Conservation (phyloP, 2,888 invertebrate genomes). For the Nemapogon koenigi region DNA sequence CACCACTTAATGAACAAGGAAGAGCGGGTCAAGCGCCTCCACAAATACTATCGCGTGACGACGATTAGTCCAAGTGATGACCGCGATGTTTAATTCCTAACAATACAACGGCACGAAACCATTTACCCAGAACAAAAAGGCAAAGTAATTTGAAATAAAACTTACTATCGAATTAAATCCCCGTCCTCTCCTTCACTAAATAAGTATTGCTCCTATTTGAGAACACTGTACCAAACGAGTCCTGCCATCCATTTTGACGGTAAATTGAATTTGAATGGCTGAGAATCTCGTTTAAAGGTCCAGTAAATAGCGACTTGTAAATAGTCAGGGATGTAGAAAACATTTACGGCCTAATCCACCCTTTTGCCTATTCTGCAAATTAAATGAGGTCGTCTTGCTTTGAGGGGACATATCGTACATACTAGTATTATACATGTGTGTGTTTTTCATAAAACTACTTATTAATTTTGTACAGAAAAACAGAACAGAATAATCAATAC, state of each 20-base stretch:
- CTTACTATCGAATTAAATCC: too few relatives aligned
- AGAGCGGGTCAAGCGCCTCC: slow-evolving; percentile 21
- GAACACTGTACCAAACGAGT: slow-evolving; percentile 30
- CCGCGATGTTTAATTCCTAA: slow-evolving; percentile 4
- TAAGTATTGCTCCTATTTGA: too few relatives aligned
- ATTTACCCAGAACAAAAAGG: too few relatives aligned
- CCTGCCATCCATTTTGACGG: slow-evolving; percentile 46
- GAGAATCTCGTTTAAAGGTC: slow-evolving; percentile 36
- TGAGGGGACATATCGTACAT: too few relatives aligned
- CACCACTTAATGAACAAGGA: slow-evolving; percentile 47
- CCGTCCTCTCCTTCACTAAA: too few relatives aligned
- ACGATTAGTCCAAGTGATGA: too few relatives aligned
- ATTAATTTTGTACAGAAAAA: too few relatives aligned
- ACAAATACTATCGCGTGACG: slow-evolving; percentile 35
- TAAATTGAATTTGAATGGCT: slow-evolving; percentile 55
- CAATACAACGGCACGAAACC: too few relatives aligned
- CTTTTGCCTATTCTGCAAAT: slow-evolving; percentile 51
- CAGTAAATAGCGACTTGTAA: slow-evolving; percentile 51
- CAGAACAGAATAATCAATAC: too few relatives aligned
- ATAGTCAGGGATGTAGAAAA: slow-evolving; percentile 46
- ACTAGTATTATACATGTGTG: too few relatives aligned
- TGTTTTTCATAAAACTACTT: too few relatives aligned
- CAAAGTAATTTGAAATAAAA: too few relatives aligned
- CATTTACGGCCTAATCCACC: slow-evolving; percentile 43
- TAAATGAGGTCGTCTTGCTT: slow-evolving; percentile 32